These are phyloP conservation scores for Simalia tracyae DNA, from an alignment of 2,797 vertebrate genomes.

Conservation along the genomic window DNA sequence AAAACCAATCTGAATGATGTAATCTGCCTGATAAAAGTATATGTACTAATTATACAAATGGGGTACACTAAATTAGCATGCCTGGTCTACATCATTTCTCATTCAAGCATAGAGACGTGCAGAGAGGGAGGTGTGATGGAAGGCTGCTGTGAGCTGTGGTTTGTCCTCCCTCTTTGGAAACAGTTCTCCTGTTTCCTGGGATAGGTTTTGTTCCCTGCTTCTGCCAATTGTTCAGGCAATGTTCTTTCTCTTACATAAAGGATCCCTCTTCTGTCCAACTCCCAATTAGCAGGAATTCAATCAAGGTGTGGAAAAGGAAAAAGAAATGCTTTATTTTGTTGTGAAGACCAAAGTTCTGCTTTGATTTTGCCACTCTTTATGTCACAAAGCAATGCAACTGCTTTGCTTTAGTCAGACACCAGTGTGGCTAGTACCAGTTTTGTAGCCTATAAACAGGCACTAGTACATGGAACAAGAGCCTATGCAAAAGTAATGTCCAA, in stretches of 20 bases:
- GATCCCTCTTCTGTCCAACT: background rate
- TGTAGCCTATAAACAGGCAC: background rate
- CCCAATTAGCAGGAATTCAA: background rate
- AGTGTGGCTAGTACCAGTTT: background rate
- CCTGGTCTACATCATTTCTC: slow-evolving; percentile 25
- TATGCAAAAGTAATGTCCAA: background rate
- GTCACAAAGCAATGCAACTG: background rate
- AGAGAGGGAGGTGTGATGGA: slow-evolving; percentile 9
- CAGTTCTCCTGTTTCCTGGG: background rate
- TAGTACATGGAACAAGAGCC: background rate
- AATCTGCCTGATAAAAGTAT: slow-evolving; percentile 39
- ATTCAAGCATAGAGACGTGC: slow-evolving; percentile 5
- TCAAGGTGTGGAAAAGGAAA: background rate
- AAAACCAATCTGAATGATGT: slow-evolving; percentile 32
- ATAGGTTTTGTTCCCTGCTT: background rate
- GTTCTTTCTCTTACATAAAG: background rate
- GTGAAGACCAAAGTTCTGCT: background rate
- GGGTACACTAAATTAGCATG: slow-evolving; percentile 28
- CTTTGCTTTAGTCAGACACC: background rate
- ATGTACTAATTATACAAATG: slow-evolving; percentile 45
- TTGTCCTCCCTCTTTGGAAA: background rate
- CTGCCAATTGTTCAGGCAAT: background rate
- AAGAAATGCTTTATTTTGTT: background rate
- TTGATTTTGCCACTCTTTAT: background rate
- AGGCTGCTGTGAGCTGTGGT: background rate